Conservation (phyloP, 2,888 invertebrate species). For the Campopleginae sp. region DNA sequence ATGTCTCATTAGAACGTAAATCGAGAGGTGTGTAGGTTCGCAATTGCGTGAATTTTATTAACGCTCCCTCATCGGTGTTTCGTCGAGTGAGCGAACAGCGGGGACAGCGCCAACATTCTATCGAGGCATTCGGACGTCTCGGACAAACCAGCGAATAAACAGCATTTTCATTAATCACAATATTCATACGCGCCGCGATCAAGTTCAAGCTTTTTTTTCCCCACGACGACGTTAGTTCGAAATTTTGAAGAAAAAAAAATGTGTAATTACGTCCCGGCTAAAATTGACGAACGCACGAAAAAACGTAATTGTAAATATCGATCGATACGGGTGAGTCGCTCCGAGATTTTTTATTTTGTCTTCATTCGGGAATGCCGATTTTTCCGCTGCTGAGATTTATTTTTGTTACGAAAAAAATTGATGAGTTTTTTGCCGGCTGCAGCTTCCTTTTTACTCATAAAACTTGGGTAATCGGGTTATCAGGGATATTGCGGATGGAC, state of each 20-base stretch:
- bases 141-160: constrained; percentile 6
- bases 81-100: constrained; percentile 25
- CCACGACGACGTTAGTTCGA: not conserved
- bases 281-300: constrained; percentile 42
- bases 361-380: not conserved
- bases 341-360: not conserved
- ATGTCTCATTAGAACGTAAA: constrained; percentile 60
- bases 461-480: not conserved
- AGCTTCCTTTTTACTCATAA: not conserved
- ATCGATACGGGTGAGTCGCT: constrained; percentile 65
- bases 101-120: constrained; percentile 11
- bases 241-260: no score
- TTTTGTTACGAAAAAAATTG: not conserved
- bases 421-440: not conserved
- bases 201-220: constrained; percentile 23
- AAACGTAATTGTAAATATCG: constrained; percentile 55
- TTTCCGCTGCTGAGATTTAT: not conserved
- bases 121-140: constrained; percentile 37
- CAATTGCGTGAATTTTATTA: constrained; percentile 62
- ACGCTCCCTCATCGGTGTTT: constrained; percentile 39
- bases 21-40: constrained; percentile 47
- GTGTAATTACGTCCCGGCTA: constrained; percentile 48
- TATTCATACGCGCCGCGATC: constrained; percentile 20
- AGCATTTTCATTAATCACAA: constrained; percentile 26
- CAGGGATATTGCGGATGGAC: not conserved